These are phyloP conservation scores for Mythimna loreyi DNA, from an alignment of 2,888 invertebrate species.

Conservation along the genomic window DNA sequence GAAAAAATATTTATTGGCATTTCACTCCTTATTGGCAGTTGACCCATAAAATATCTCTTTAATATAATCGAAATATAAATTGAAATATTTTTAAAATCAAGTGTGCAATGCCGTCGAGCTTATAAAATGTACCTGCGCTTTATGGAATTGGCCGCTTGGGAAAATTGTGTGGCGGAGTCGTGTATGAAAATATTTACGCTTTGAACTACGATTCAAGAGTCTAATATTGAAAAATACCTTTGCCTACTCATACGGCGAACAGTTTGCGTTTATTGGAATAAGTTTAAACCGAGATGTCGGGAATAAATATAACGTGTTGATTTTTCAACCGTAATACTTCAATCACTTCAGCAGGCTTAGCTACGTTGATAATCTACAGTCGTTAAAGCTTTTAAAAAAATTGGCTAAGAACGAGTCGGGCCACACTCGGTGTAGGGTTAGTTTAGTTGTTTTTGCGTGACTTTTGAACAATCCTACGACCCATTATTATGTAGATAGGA, in stretches of 20 bases:
- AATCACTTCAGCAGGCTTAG: neutral
- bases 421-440: no score
- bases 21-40: conserved; percentile 38
- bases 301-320: conserved; percentile 4
- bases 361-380: no score
- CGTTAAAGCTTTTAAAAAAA: no score
- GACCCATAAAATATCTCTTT: conserved; percentile 54
- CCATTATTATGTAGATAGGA: conserved; percentile 2
- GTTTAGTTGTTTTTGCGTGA: no score
- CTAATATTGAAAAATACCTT: conserved; percentile 71
- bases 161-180: conserved; percentile 72
- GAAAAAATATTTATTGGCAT: conserved; percentile 2
- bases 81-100: conserved; percentile 66
- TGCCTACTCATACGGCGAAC: conserved; percentile 66
- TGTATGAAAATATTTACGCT: conserved; percentile 77
- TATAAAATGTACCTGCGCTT: conserved; percentile 76
- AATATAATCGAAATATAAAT: conserved; percentile 63
- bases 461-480: no score
- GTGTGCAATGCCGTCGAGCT: conserved; percentile 66
- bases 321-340: neutral
- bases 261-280: conserved; percentile 28
- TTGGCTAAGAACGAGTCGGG: no score
- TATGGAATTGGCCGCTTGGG: conserved; percentile 74
- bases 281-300: conserved; percentile 14
- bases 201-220: conserved; percentile 69